phyloP scores from a whole-genome alignment of 2,113 vertebrate genomes.

The Zeus faber region DNA sequence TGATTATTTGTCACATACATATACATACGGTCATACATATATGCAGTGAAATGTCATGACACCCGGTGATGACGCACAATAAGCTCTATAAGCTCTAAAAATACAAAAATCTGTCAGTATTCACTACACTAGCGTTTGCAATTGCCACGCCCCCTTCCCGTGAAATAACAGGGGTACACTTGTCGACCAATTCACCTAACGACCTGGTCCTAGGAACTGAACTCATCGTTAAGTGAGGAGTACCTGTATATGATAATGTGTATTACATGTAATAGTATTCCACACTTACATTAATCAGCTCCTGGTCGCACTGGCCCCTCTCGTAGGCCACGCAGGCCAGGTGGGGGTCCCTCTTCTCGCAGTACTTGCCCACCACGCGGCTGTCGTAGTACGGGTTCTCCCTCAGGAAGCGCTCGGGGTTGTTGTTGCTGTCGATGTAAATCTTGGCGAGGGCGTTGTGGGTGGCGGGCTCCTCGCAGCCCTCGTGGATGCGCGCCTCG shows the following conservation, averaged over 20 bases:
- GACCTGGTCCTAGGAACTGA: too few relatives aligned
- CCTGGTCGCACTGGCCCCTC: slow-evolving; percentile 95
- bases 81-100: too few relatives aligned
- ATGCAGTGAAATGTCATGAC: too few relatives aligned
- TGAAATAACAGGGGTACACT: too few relatives aligned
- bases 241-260: not conserved
- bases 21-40: too few relatives aligned
- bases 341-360: slow-evolving; percentile 98
- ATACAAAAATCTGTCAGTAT: too few relatives aligned
- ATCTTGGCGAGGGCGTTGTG: slow-evolving; percentile 98
- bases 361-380: slow-evolving; percentile 97
- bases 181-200: too few relatives aligned
- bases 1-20: too few relatives aligned
- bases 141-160: too few relatives aligned
- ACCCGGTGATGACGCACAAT: too few relatives aligned
- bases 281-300: slow-evolving; percentile 87
- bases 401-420: slow-evolving; percentile 93
- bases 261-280: not conserved
- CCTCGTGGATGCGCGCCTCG: slow-evolving; percentile 96
- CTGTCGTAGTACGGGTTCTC: slow-evolving; percentile 98
- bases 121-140: too few relatives aligned
- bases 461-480: slow-evolving; percentile 96
- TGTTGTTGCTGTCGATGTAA: slow-evolving; percentile 99
- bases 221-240: too few relatives aligned
- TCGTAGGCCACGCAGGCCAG: slow-evolving; percentile 98